phyloP scores from a whole-genome alignment of 2,888 invertebrate genomes.

The Exephanes ischioxanthus region DNA sequence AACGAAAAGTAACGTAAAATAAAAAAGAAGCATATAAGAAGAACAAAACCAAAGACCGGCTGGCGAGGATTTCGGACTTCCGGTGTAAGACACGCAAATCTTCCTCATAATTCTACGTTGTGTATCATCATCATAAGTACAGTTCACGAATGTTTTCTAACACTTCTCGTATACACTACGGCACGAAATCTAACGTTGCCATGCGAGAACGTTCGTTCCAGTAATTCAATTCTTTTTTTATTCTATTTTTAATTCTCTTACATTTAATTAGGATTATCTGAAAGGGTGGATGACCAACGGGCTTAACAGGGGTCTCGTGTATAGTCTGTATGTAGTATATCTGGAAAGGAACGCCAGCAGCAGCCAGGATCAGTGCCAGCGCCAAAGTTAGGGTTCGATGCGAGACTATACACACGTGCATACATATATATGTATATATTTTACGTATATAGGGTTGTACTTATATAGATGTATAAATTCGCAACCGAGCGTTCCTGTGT shows the following conservation, averaged over 20 bases:
- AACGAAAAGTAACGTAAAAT: constrained; percentile 14
- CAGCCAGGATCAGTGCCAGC: neutral
- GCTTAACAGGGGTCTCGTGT: constrained; percentile 13
- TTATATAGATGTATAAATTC: constrained; percentile 1
- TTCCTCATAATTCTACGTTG: constrained; percentile 45
- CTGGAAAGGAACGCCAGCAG: constrained; percentile 5
- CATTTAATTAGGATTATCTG: constrained; percentile 20
- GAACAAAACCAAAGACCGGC: constrained; percentile 56
- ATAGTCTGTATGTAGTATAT: neutral
- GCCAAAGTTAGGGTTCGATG: constrained; percentile 24
- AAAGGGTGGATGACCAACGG: constrained; percentile 17
- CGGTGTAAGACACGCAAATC: constrained; percentile 65
- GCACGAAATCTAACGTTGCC: constrained; percentile 13
- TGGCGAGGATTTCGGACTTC: constrained; percentile 62
- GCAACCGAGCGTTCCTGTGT: constrained; percentile 14
- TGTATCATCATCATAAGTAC: constrained; percentile 24
- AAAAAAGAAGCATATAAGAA: constrained; percentile 51
- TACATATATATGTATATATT: neutral
- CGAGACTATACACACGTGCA: neutral
- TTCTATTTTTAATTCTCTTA: neutral
- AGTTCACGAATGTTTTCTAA: constrained; percentile 40
- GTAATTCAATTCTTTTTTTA: constrained; percentile 28
- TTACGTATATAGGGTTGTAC: neutral
- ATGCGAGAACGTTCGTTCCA: neutral
- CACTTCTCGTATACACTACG: neutral